Percentiles rank a stretch among this genome's conserved stretches.
Conservation (phyloP, 64 coral and sea anemone species). For the Acropora tenuis region DNA sequence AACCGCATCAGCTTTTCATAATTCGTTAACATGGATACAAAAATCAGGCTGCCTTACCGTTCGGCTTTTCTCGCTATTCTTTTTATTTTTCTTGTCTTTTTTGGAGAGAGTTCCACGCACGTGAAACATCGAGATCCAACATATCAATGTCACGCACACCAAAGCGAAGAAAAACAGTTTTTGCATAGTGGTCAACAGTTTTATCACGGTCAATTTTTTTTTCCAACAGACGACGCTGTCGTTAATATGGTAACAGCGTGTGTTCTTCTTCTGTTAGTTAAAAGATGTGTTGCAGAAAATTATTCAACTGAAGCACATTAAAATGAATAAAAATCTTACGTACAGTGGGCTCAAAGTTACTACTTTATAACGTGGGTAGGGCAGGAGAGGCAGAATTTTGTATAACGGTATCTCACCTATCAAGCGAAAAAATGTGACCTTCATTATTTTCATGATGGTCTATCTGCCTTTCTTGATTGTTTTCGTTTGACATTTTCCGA, state of each 20-base stretch:
- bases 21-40: not conserved
- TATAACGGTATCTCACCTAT: too few relatives aligned
- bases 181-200: not conserved
- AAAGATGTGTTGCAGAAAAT: not conserved
- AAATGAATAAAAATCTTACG: too few relatives aligned
- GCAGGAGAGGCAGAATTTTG: too few relatives aligned
- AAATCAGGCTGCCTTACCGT: constrained; percentile 20
- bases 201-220: not conserved
- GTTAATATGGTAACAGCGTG: constrained; percentile 1
- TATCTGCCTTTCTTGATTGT: too few relatives aligned
- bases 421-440: too few relatives aligned
- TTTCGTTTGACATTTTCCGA: too few relatives aligned
- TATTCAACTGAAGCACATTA: not conserved
- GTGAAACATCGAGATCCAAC: constrained; percentile 2
- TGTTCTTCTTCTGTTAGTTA: not conserved
- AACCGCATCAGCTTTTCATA: not conserved
- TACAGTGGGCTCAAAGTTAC: too few relatives aligned
- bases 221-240: not conserved
- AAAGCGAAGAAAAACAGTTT: not conserved
- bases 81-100: constrained; percentile 31
- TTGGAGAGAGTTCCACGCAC: constrained; percentile 27
- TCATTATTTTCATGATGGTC: too few relatives aligned
- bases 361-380: too few relatives aligned
- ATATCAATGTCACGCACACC: not conserved
- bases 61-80: not conserved